Evolutionary conservation across 2,797 vertebrate genomes (phyloP), one percentile per base, ranked within the genome.

Genomic region (Zalophus californianus): DNA sequence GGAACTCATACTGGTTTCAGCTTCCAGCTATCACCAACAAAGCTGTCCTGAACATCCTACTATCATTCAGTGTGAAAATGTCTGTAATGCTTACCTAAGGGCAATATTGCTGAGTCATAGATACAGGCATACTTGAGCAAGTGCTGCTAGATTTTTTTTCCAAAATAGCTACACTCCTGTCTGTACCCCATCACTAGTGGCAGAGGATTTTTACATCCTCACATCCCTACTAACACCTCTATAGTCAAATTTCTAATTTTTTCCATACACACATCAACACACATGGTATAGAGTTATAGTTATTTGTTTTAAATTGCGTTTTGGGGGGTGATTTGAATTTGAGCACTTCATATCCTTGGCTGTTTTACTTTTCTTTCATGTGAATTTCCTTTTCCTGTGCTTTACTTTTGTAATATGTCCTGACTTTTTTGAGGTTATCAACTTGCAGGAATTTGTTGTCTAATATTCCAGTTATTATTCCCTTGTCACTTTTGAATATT

Each of bases 351-450:
- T 82, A 38, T 72, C 50, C 1, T 64, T 75, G 48, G 21, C 35
- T 72, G 23, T 75, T 91, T 90, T 70, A 27, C 7, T 83, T 88
- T 92, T 15, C 29, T 35, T 58, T 86, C 23, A 29, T 91, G 27
- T 91, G 32, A 62, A 64, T 86, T 92, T 94, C 25, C 29, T 95
- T 84, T 86, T 84, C 23, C 27, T 79, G 0, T 44, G 4, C 11
- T 89, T 94, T 48, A 38, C 38, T 86, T 78, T 90, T 73, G 32
- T 93, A 32, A 56, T 86, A 82, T 96, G 78, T 90, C 18, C 48
- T 54, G 44, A 21, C 12, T 64, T 86, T 56, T 35, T 32, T 56
- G 16, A 44, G 52, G 10, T 58, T 41, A 48, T 7, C n/a, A 86
- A 52, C 23, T 83, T 86, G 23, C 7, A 62, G 15, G 9, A 92